Base-by-base conservation (phyloP, 92 coral and sea anemone species). In the Heliopora coerulea region DNA sequence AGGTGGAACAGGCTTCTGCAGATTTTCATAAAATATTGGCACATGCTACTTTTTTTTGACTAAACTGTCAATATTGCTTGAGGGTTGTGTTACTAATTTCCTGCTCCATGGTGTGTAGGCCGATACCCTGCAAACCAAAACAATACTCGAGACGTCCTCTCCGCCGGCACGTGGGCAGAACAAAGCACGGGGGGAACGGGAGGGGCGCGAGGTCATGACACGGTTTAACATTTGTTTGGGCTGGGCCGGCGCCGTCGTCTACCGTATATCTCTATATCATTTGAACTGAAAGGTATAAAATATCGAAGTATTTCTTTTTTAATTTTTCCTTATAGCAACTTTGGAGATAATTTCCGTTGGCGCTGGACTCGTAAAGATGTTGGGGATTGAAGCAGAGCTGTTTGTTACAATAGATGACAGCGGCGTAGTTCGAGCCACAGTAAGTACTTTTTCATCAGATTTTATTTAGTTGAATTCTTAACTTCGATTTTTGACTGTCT, bases 281-380 rank as follows among this genome's bases (percentile, higher is more conserved):
- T n/a, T n/a, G n/a, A n/a, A n/a, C n/a, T n/a, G n/a, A n/a, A n/a
- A n/a, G n/a, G n/a, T n/a, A n/a, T n/a, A n/a, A n/a, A n/a, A n/a
- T n/a, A n/a, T n/a, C n/a, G n/a, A n/a, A n/a, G n/a, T n/a, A 37
- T 37, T 37, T 37, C 11, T 11, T 37, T 11, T 37, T 37, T 37
- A 11, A 4, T 54, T 59, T 10, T 34, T 13, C 73, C 17, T 32
- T 48, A 58, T 81, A 88, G 91, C 88, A 40, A 84, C 80, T 44
- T 81, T 88, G 65, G 91, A 88, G 65, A 84, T 88, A n/a, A 84
- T 80, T 26, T 81, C 91, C 18, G 91, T 88, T 32, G 91, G 91
- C 6, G 91, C 91, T 31, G 91, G 91, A n/a, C 78, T 88, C 19
- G 84, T 88, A 0, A 88, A 88, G 78, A 88, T 88, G 58, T 83